Evolutionary conservation across 2,113 vertebrate genomes (phyloP).

Genomic region (Cervus canadensis): DNA sequence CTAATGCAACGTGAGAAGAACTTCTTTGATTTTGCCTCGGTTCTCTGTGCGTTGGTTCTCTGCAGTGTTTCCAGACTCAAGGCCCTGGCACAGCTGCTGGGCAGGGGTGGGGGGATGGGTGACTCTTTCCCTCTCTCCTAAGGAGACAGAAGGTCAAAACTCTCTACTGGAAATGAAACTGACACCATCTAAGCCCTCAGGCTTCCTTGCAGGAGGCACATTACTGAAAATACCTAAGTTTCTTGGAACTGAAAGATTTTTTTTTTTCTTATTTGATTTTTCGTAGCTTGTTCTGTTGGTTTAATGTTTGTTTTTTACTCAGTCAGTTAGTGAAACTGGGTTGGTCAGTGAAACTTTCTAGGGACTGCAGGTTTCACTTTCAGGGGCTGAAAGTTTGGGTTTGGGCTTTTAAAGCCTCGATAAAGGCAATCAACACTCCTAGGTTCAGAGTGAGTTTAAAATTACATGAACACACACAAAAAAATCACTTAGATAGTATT

Average conservation of each 20-base stretch:
- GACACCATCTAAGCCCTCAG: neutral
- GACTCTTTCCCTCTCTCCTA: neutral
- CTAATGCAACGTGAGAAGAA: neutral
- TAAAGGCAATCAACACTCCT: neutral
- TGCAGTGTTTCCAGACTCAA: neutral
- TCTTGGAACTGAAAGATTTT: slow-evolving; percentile 60
- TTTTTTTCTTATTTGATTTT: slow-evolving; percentile 44
- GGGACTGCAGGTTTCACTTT: slow-evolving; percentile 52
- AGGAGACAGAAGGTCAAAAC: neutral
- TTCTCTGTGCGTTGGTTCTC: neutral
- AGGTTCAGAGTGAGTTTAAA: neutral
- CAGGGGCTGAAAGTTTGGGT: slow-evolving; percentile 5
- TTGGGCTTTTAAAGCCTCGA: neutral
- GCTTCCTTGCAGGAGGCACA: slow-evolving; percentile 35
- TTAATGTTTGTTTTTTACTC: slow-evolving; percentile 57
- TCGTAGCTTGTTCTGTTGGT: slow-evolving; percentile 33
- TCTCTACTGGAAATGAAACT: slow-evolving; percentile 55
- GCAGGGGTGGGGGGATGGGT: neutral
- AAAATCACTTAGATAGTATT: neutral
- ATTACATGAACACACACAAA: neutral
- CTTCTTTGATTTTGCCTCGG: neutral
- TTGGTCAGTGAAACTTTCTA: slow-evolving; percentile 69
- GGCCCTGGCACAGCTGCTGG: neutral
- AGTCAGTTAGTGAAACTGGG: slow-evolving; percentile 51
- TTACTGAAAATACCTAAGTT: slow-evolving; percentile 64